phyloP scores from a whole-genome alignment of 2,113 vertebrate species.

The Eudorcas thomsonii region DNA sequence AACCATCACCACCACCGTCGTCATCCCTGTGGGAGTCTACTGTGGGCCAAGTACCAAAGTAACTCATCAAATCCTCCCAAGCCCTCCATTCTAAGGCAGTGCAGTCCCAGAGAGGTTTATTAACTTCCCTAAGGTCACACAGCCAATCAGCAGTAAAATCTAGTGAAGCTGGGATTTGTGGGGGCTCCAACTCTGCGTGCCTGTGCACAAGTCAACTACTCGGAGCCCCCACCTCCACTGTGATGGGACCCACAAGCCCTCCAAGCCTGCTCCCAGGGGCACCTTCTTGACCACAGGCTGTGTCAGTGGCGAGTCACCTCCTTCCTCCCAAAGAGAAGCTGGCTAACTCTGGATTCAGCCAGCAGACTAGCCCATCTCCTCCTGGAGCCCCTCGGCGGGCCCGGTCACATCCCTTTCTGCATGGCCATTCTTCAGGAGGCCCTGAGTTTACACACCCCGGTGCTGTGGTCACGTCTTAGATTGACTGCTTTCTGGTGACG shows the following conservation, averaged over 20 bases:
- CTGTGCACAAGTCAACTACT: background rate
- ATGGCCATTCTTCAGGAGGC: background rate
- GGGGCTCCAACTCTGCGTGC: background rate
- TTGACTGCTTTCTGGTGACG: background rate
- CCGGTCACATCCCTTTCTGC: accelerated
- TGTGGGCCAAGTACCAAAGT: background rate
- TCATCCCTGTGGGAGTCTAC: background rate
- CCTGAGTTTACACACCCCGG: accelerated
- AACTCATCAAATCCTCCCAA: background rate
- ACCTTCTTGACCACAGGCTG: background rate
- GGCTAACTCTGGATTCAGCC: background rate
- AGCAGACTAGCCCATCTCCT: background rate
- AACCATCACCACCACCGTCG: too few species aligned
- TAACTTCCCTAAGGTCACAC: background rate
- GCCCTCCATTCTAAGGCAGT: background rate
- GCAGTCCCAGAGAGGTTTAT: background rate
- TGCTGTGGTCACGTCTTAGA: background rate
- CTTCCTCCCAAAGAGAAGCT: background rate
- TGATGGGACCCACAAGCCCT: background rate
- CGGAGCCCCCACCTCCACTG: background rate
- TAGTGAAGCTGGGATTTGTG: background rate
- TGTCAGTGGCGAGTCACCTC: background rate
- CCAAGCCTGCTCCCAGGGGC: background rate
- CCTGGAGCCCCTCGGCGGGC: accelerated
- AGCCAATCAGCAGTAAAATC: background rate